A percentile compares a stretch with the other conserved stretches of the same genome.
Evolutionary conservation across 2,113 vertebrate genomes (phyloP).

Genomic region (Stigmatopora nigra): DNA sequence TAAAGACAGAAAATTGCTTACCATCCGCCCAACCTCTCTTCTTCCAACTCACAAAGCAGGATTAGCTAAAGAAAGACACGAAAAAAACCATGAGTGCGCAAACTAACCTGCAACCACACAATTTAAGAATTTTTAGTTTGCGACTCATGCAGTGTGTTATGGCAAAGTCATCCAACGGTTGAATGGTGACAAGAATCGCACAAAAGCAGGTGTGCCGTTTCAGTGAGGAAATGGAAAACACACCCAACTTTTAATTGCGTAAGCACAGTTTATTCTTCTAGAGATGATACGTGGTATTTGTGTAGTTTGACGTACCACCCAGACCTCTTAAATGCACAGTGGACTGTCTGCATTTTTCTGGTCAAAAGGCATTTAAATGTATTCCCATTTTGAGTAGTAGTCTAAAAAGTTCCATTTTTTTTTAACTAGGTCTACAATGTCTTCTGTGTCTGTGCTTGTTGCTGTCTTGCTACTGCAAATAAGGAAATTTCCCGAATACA

Average conservation of each 20-base stretch:
- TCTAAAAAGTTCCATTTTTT: neutral
- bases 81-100: conserved; percentile 8
- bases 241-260: neutral
- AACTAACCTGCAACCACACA: neutral
- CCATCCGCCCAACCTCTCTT: conserved; percentile 70
- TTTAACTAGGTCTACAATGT: too few relatives aligned
- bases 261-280: neutral
- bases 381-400: neutral
- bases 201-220: neutral
- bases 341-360: neutral
- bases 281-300: conserved; percentile 5
- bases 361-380: neutral
- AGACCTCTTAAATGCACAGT: neutral
- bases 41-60: conserved; percentile 65
- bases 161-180: neutral
- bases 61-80: conserved; percentile 52
- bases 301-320: conserved; percentile 1
- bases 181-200: neutral
- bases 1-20: conserved; percentile 41
- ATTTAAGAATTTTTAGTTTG: neutral
- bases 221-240: neutral
- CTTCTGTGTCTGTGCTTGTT: too few relatives aligned
- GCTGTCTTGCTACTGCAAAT: too few relatives aligned
- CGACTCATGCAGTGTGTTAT: neutral
- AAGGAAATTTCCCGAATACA: too few relatives aligned